Evolutionary conservation across 37 sponge, comb jelly and placozoan genomes (phyloP), one percentile per base, ranked within the genome.

Genomic region (Aphrocallistes beatrix): DNA sequence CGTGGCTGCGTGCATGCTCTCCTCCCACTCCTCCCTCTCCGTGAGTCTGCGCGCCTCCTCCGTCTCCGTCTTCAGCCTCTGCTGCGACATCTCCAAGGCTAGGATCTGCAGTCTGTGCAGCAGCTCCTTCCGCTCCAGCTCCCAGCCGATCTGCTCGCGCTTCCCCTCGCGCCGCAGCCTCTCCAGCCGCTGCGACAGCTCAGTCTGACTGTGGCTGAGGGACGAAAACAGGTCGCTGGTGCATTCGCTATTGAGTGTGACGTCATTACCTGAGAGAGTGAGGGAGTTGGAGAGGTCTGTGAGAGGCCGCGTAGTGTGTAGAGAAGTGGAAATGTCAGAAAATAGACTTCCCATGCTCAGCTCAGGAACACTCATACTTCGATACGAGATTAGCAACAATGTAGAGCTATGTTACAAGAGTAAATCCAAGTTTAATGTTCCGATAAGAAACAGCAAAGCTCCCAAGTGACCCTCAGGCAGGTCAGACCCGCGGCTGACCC

Each of bases 51-150:
- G 75, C n/a, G 75, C 75, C 34, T 60, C 75, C 75, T 60, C 75
- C n/a, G 75, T 60, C 75, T 60, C 75, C 3, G 34, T 30, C 21
- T 30, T 60, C 34, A 60, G 34, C n/a, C n/a, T 60, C 34, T 60
- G 75, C n/a, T 60, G 75, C 25, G 75, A 60, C 75, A 19, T 3
- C 34, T 60, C 75, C n/a, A 60, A 28, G 28, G 21, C n/a, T 32
- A 60, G 17, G n/a, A 60, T 60, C 75, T 60, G 75, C 34, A 60
- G 75, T 28, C 34, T 60, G 34, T 60, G 75, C 25, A 60, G 75
- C 75, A 60, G 75, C n/a, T 60, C 75, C 75, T 60, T 60, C n/a
- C 75, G 10, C 75, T 60, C 75, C 75, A 60, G 75, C 75, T 60
- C 75, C 75, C 75, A 60, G n/a, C 75, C 75, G 25, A 60, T 60